These are phyloP conservation scores for Sycobia sp. DNA, from an alignment of 1,140 invertebrate genomes.

Conservation along the genomic window DNA sequence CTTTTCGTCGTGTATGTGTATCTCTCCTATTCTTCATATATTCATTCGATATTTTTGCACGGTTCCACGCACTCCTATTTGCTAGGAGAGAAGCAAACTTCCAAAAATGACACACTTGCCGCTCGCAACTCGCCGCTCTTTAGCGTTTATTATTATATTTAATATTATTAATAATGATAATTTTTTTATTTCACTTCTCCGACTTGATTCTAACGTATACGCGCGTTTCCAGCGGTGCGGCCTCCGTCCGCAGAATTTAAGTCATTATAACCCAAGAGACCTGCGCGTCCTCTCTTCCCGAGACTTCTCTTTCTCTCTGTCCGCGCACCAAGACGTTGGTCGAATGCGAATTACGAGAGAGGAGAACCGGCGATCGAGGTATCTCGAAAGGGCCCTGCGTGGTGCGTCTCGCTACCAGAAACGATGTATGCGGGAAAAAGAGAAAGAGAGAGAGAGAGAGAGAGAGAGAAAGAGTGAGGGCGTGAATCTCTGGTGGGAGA, in stretches of 20 bases:
- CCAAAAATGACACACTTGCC: too few relatives aligned
- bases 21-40: too few relatives aligned
- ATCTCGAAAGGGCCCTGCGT: conserved; percentile 40
- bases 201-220: too few relatives aligned
- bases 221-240: conserved; percentile 39
- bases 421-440: conserved; percentile 33
- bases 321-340: conserved; percentile 82
- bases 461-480: neutral
- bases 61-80: too few relatives aligned
- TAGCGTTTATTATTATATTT: too few relatives aligned
- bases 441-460: conserved; percentile 15
- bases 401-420: conserved; percentile 27
- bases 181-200: too few relatives aligned
- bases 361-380: conserved; percentile 59
- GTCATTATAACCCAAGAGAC: conserved; percentile 69
- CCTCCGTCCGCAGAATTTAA: conserved; percentile 74
- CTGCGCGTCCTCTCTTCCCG: conserved; percentile 63
- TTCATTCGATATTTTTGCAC: too few relatives aligned
- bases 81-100: too few relatives aligned
- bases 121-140: too few relatives aligned
- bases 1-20: too few relatives aligned
- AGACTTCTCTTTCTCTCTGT: conserved; percentile 63
- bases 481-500: conserved; percentile 9
- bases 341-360: conserved; percentile 81
- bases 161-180: too few relatives aligned